Base-by-base conservation (phyloP, 2,797 vertebrate species). In the Lacerta agilis region DNA sequence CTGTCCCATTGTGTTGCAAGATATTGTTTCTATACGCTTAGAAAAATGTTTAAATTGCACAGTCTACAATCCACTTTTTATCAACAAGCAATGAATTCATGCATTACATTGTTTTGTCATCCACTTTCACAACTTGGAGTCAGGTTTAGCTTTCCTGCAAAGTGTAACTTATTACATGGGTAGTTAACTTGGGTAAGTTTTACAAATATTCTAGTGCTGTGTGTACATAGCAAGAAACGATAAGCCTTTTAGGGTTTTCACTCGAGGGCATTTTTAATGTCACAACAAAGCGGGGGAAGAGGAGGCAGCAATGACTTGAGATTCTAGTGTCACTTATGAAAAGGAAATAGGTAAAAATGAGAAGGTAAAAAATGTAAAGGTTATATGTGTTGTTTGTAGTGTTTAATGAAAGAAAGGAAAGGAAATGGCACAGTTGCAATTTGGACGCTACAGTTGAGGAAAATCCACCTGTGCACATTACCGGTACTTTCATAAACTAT, bases 181-280 rank as follows among this genome's bases (percentile, higher is more conserved):
- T 94, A 91, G 95, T 95, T 92, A 97, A 95, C 91, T 95, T 92
- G 91, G 92, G 94, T 96, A 95, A 95, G 95, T 93, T 95, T 93
- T 85, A 87, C 85, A 38, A 79, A 89, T 88, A 83, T 89, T 92
- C 77, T 79, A 93, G 94, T 83, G 88, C 36, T 92, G 76, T 36
- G n/a, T 93, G 93, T 87, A 79, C 81, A 91, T 89, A 36, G 79
- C 88, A 86, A 90, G 83, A 93, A 91, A 86, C 5, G 79, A 85
- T 4, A 45, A 71, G 87, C 83, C 72, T 86, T 58, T 90, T 91
- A 69, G 84, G 15, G n/a, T 38, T 2, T 43, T 41, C 83, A 80
- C 49, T 81, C 73, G 33, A 82, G 67, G 69, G 36, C 20, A 61
- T 36, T 89, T 77, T 73, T n/a, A 77, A 4, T 45, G 29, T 64